Evolutionary conservation across 2,113 vertebrate species (phyloP).

Genomic region (Alexandromys fortis): DNA sequence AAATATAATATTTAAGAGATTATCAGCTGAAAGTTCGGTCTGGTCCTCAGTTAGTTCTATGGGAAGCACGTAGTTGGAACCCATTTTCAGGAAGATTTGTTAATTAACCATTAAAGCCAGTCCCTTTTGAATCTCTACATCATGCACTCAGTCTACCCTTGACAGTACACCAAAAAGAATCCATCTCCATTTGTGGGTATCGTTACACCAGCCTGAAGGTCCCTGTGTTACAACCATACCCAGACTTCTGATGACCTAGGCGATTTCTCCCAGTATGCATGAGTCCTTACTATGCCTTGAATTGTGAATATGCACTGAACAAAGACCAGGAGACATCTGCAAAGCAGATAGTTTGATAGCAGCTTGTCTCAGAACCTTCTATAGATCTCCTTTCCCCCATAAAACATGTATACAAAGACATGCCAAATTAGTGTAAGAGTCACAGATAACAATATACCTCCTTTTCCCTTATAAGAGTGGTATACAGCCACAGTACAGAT

Average conservation of each 20-base stretch:
- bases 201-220: background rate
- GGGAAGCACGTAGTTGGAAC: slow-evolving; percentile 1
- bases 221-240: background rate
- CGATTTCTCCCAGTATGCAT: background rate
- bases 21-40: background rate
- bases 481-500: background rate
- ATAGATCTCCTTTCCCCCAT: background rate
- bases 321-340: background rate
- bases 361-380: background rate
- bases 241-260: background rate
- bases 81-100: background rate
- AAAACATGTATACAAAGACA: background rate
- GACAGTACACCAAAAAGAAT: background rate
- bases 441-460: background rate
- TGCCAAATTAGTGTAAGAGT: too few relatives aligned
- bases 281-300: background rate
- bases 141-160: background rate
- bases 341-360: background rate
- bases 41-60: slow-evolving; percentile 2
- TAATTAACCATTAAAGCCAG: background rate
- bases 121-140: background rate
- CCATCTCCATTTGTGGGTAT: background rate
- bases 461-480: background rate
- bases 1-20: background rate
- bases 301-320: background rate